A percentile compares a stretch with the other conserved stretches of the same genome.
Conservation (phyloP, 2,113 vertebrate species). For the Cinclus mexicanus region DNA sequence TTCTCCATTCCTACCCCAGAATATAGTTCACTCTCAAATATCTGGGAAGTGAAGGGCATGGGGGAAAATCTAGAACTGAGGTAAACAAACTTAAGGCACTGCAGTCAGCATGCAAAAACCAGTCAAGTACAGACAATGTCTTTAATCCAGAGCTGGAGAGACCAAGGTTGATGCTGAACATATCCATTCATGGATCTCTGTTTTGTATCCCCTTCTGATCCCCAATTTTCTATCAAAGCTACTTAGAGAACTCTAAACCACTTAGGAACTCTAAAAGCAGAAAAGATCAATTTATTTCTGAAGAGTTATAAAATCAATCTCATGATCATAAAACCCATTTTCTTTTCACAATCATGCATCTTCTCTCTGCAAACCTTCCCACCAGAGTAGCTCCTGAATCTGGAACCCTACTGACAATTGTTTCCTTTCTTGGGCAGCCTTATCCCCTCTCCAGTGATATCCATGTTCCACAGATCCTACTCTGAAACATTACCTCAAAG, state of each 20-base stretch:
- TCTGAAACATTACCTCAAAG: not conserved
- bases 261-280: not conserved
- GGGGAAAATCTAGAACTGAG: not conserved
- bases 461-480: not conserved
- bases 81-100: not conserved
- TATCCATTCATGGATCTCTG: not conserved
- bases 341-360: not conserved
- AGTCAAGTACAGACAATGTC: not conserved
- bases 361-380: not conserved
- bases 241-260: not conserved
- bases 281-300: not conserved
- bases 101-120: not conserved
- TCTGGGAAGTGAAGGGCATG: not conserved
- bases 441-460: not conserved
- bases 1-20: not conserved
- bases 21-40: not conserved
- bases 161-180: not conserved
- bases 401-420: not conserved
- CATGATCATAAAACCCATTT: fast-evolving
- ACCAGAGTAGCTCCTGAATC: not conserved
- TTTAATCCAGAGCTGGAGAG: not conserved
- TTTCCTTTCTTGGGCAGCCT: not conserved
- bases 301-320: not conserved
- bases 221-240: not conserved
- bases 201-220: not conserved